Evolutionary conservation across 2,797 vertebrate species (phyloP), one percentile per base, ranked within the genome.

Genomic region (Tapirus indicus): DNA sequence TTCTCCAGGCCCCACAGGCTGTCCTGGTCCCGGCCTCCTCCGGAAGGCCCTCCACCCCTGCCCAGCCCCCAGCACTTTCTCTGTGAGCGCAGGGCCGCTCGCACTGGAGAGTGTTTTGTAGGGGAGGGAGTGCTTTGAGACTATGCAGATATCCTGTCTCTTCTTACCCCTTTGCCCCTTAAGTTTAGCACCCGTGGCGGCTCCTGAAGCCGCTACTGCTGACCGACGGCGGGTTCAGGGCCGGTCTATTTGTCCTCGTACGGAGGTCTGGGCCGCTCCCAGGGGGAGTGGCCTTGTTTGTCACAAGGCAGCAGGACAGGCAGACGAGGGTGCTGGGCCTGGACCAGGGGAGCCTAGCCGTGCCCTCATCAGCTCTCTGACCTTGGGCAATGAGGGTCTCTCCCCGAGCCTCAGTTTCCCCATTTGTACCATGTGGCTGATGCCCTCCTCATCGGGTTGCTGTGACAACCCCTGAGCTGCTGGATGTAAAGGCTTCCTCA

Each of bases 21-120:
- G 0, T 8, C 16, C 13, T 0, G 10, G 29, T 7, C 38, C 5
- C 1, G 9, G 29, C 38, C 38, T 14, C 38, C 35, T 41, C 35
- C 17, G 14, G 89, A 7, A 32, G 32, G 20, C 62, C 49, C 62
- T 68, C 35, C 11, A 1, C 12, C 56, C 32, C 72, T 20, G 7
- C 6, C 56, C n/a, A 0, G 21, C 11, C 17, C 18, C 35, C 41
- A 1, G 74, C 13, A 3, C 2, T 2, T 32, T 35, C 0, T 2
- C 35, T 7, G 23, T 13, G 77, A 52, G 13, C 7, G 3, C 64
- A 16, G 47, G 41, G 38, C 29, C 8, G 14, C 38, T n/a, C 20
- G 7, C 12, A 5, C 27, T 16, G 38, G 38, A 2, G 47, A 13
- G 20, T 0, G n/a, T 44, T 32, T 13, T 7, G 27, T 17, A 2